Evolutionary conservation across 2,888 invertebrate genomes (phyloP).

Genomic region (Malthinus flaveolus): DNA sequence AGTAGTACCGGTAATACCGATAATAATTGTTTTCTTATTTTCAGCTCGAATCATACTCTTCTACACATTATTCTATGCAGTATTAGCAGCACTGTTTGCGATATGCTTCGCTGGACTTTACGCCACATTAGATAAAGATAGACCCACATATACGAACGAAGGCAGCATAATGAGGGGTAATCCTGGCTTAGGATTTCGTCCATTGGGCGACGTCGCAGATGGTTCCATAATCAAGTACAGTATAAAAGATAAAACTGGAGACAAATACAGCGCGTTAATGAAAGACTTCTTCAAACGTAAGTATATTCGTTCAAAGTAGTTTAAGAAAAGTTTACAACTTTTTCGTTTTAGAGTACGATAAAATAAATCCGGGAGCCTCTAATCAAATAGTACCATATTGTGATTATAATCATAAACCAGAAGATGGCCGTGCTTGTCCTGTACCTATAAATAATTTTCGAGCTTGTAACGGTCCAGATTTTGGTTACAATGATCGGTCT

Average conservation of each 20-base stretch:
- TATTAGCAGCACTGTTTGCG: conserved; percentile 80
- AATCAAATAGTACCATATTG: conserved; percentile 47
- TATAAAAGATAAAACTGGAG: conserved; percentile 57
- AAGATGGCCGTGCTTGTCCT: conserved; percentile 59
- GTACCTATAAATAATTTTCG: conserved; percentile 56
- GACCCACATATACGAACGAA: conserved; percentile 76
- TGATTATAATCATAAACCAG: conserved; percentile 55
- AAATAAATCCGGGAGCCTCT: not conserved
- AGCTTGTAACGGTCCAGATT: conserved; percentile 56
- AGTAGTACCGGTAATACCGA: not conserved
- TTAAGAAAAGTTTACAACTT: not conserved
- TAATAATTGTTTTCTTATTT: conserved; percentile 47
- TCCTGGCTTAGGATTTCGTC: conserved; percentile 69
- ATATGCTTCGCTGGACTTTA: conserved; percentile 85
- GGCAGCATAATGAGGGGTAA: conserved; percentile 75
- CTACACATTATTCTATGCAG: conserved; percentile 85
- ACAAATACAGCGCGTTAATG: conserved; percentile 60
- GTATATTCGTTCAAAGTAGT: conserved; percentile 34
- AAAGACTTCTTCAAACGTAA: conserved; percentile 63
- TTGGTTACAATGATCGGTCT: conserved; percentile 74
- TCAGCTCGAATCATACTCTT: conserved; percentile 81
- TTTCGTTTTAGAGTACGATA: conserved; percentile 8
- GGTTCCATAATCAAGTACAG: conserved; percentile 66
- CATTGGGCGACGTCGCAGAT: conserved; percentile 58
- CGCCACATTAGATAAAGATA: conserved; percentile 66